Base-by-base conservation (phyloP, 2,888 invertebrate genomes). In the Petrophora chlorosata region DNA sequence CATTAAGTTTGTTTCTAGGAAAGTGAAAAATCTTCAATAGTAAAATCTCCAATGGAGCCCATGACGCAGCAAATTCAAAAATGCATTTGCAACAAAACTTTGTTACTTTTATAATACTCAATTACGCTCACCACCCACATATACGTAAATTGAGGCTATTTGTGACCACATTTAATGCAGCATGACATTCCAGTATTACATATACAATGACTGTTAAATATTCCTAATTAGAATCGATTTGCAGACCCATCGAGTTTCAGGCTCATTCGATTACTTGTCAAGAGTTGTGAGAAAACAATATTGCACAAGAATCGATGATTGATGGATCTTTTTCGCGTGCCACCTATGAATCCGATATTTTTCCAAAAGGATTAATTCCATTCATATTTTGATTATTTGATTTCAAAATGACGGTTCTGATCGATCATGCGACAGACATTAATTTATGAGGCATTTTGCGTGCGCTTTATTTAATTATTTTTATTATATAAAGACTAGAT, bases 141-240 rank as follows among this genome's bases (percentile, higher is more conserved):
- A 36, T 34, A 34, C 22, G 39, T 54, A 54, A 58, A 61, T 61
- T 56, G 52, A 47, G 38, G 34, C 44, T 33, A 58, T 58, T 56
- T 58, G 48, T 48, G 43, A 41, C 44, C 41, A 53, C 52, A 56
- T 52, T 52, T 51, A 42, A 72, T 68, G 69, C 65, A 63, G 77
- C 79, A 72, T 82, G 78, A 80, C 80, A 63, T 63, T 69, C 62
- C 67, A 71, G 65, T 71, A 69, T 67, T 68, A 22, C 53, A 38
- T 56, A 51, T 67, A 82, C 83, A 86, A 84, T 86, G 83, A 86
- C 82, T 87, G 79, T 77, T 81, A 83, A 87, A 84, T 84, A 81
- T 82, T 73, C 69, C 68, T 83, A 88, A 90, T 88, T 88, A 86
- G 81, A 77, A 84, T 78, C 82, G 79, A 84, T 88, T 84, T 82